Conservation (phyloP, 2,797 vertebrate genomes). For the Novumbra hubbsi region DNA sequence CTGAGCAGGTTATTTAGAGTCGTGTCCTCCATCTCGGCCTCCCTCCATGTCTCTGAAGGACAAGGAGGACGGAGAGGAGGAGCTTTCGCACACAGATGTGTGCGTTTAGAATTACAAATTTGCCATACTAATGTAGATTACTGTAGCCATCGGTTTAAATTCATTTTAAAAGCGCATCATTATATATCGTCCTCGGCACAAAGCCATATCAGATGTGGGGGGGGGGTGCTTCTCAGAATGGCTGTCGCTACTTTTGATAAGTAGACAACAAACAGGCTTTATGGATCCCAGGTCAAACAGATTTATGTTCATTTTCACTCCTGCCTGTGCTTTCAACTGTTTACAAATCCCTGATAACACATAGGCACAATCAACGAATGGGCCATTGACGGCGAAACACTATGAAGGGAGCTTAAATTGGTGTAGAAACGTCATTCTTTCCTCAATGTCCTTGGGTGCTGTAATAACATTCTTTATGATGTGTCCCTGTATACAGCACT, state of each 20-base stretch:
- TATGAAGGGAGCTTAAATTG: background rate
- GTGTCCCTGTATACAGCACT: background rate
- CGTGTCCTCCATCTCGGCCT: constrained; percentile 27
- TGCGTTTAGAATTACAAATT: constrained; percentile 43
- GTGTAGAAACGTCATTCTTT: too few relatives aligned
- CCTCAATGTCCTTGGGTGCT: too few relatives aligned
- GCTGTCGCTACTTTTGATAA: background rate
- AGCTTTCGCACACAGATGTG: background rate
- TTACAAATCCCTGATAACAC: constrained; percentile 40
- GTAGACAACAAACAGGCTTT: constrained; percentile 14
- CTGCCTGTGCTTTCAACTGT: constrained; percentile 38
- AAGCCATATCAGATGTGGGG: background rate
- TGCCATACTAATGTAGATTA: constrained; percentile 50
- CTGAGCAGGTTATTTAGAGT: constrained; percentile 23
- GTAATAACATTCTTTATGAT: too few relatives aligned
- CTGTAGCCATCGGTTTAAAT: constrained; percentile 40
- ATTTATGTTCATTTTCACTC: constrained; percentile 42
- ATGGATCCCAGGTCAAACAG: constrained; percentile 17
- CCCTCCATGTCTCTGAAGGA: constrained; percentile 33
- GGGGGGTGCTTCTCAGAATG: background rate
- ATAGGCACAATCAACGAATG: constrained; percentile 4
- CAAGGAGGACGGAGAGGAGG: background rate
- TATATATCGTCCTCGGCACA: constrained; percentile 25
- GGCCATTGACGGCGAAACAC: background rate
- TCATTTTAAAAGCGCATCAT: constrained; percentile 49